Evolutionary conservation across 2,797 vertebrate species (phyloP).

Genomic region (Trachops cirrhosus): DNA sequence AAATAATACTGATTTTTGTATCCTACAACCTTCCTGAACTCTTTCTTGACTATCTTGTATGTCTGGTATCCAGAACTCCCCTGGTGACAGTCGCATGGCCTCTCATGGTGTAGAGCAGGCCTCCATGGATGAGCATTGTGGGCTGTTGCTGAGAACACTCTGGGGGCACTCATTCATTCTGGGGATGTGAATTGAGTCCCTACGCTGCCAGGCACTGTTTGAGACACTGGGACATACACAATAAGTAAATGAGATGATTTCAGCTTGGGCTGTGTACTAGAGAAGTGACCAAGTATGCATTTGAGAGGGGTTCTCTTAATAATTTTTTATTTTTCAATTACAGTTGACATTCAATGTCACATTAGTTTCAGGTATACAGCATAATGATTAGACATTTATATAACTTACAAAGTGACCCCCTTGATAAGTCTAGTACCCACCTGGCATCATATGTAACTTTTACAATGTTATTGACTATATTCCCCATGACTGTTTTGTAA

Average conservation of each 20-base stretch:
- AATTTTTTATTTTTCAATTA: background rate
- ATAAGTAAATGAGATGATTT: background rate
- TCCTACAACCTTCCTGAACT: background rate
- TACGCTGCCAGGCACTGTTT: background rate
- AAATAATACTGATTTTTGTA: background rate
- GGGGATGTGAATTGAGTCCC: accelerated
- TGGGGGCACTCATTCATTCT: background rate
- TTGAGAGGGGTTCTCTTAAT: background rate
- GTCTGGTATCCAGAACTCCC: background rate
- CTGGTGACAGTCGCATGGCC: background rate
- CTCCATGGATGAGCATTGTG: background rate
- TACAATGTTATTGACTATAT: no score
- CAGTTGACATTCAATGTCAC: background rate
- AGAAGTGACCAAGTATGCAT: background rate
- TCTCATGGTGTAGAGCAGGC: background rate
- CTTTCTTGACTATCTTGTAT: background rate
- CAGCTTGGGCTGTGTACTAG: background rate
- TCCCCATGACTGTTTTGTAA: background rate
- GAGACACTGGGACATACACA: background rate
- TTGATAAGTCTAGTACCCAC: background rate
- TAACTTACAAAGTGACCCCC: background rate
- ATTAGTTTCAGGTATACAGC: background rate
- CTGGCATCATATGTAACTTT: background rate
- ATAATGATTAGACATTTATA: background rate
- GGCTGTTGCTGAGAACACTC: background rate